Evolutionary conservation across 2,888 invertebrate species (phyloP), one percentile per base, ranked within the genome.

Genomic region (Meiosimyza decipiens): DNA sequence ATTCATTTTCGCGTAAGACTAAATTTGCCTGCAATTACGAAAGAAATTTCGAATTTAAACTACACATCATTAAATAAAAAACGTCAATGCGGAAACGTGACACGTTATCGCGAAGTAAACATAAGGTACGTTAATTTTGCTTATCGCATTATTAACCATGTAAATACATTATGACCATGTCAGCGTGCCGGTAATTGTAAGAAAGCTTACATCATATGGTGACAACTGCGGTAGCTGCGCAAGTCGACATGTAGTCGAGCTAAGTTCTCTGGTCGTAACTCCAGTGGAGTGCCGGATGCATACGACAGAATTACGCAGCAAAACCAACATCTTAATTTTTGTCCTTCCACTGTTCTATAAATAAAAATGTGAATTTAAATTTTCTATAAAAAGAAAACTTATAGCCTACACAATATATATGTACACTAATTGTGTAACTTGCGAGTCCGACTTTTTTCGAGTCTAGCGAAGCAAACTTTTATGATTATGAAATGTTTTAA

Each of bases 1-100:
- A 93, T 88, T 96, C 95, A 88, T 95, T 94, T 79, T 92, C 91
- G 76, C 93, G 90, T 67, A 96, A 87, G 75, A 94, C 91, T 51
- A 88, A 84, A 74, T 94, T 94, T 33, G 95, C 94, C 95, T 96
- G 82, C 47, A 40, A 60, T 63, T 16, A 40, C 40, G 9, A 63
- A 9, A 63, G 15, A 16, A 3, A 64, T 47, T 49, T 15, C 1
- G 13, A 9, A 13, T 63, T 49, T 15, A 47, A 47, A 63, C 13
- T 64, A 64, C 18, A 64, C 16, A 11, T n/a, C 18, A 49, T 16
- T 64, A 7, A 18, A 22, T 64, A 22, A 12, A 18, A 16, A 11
- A n/a, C 4, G 59, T 6, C 40, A 40, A 40, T 40, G 40, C 40
- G 40, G 40, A 40, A 59, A 28, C 16, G 57, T 13, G 22, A 16